phyloP scores from a whole-genome alignment of 2,888 invertebrate genomes.

The Aspidiotus destructor region DNA sequence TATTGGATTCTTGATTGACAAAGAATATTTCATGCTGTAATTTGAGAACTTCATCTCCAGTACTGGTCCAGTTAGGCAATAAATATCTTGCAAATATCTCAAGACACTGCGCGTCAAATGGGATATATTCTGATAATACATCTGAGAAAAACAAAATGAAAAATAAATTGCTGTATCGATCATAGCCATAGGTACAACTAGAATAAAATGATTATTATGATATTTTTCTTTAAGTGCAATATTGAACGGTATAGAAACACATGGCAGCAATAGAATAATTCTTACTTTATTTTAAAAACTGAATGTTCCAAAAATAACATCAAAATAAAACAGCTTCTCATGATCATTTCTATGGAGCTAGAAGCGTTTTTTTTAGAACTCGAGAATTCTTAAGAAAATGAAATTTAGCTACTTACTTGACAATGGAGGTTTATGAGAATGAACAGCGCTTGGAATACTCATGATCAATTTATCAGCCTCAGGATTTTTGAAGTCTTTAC shows the following conservation, averaged over 20 bases:
- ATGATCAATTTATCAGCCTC: slow-evolving; percentile 53
- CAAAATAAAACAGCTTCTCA: slow-evolving; percentile 35
- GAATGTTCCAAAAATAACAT: background rate
- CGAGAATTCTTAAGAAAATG: background rate
- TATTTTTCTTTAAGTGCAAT: slow-evolving; percentile 5
- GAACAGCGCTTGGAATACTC: slow-evolving; percentile 82
- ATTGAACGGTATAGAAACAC: slow-evolving; percentile 17
- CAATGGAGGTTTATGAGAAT: slow-evolving; percentile 91
- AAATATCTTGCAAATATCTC: slow-evolving; percentile 90
- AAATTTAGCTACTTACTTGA: slow-evolving; percentile 46
- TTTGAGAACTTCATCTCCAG: slow-evolving; percentile 77
- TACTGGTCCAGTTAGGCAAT: slow-evolving; percentile 70
- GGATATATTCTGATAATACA: slow-evolving; percentile 52
- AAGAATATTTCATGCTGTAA: slow-evolving; percentile 47
- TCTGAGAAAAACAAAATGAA: slow-evolving; percentile 46
- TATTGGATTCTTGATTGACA: background rate
- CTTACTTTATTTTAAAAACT: background rate
- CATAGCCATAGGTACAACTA: too few species aligned
- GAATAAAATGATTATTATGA: too few species aligned
- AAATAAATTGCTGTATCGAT: too few species aligned
- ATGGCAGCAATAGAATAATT: slow-evolving; percentile 5
- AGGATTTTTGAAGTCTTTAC: slow-evolving; percentile 36
- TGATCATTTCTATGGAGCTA: background rate
- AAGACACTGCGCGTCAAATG: slow-evolving; percentile 53
- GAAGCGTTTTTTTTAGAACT: too few species aligned